Evolutionary conservation across 2,888 invertebrate genomes (phyloP).

Genomic region (Eudasyphora cyanicolor): DNA sequence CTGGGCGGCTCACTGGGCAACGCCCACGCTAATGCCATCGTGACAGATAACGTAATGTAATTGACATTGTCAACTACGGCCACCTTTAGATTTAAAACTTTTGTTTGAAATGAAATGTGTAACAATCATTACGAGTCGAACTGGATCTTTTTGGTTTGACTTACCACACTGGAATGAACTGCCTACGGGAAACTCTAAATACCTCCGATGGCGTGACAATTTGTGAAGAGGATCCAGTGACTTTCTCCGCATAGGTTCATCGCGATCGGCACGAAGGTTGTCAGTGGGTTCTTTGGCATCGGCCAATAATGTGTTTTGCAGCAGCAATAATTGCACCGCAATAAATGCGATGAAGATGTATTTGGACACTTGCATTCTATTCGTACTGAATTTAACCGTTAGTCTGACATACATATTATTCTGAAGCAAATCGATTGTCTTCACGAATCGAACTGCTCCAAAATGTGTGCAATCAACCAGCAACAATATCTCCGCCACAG

Average conservation of each 20-base stretch:
- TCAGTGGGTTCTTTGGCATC: slow-evolving; percentile 4
- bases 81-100: slow-evolving; percentile 77
- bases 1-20: slow-evolving; percentile 84
- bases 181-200: slow-evolving; percentile 81
- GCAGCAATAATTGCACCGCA: not conserved
- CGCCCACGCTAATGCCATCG: slow-evolving; percentile 88
- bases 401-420: not conserved
- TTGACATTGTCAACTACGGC: slow-evolving; percentile 77
- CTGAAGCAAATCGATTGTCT: not conserved
- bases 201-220: slow-evolving; percentile 80
- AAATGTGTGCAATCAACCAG: not conserved
- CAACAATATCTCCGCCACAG: too few species aligned
- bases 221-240: slow-evolving; percentile 67
- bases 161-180: slow-evolving; percentile 80
- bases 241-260: slow-evolving; percentile 64
- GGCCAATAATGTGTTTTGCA: slow-evolving; percentile 21
- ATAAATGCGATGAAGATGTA: not conserved
- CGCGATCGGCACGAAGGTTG: not conserved
- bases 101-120: slow-evolving; percentile 12
- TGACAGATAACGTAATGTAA: slow-evolving; percentile 84
- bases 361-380: not conserved
- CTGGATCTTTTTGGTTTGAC: slow-evolving; percentile 47
- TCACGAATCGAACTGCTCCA: not conserved
- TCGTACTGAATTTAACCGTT: not conserved
- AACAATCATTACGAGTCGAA: not conserved